A percentile compares a stretch with the other conserved stretches of the same genome.
These are phyloP conservation scores for Astur gentilis DNA, from an alignment of 2,113 vertebrate genomes.

Conservation along the genomic window DNA sequence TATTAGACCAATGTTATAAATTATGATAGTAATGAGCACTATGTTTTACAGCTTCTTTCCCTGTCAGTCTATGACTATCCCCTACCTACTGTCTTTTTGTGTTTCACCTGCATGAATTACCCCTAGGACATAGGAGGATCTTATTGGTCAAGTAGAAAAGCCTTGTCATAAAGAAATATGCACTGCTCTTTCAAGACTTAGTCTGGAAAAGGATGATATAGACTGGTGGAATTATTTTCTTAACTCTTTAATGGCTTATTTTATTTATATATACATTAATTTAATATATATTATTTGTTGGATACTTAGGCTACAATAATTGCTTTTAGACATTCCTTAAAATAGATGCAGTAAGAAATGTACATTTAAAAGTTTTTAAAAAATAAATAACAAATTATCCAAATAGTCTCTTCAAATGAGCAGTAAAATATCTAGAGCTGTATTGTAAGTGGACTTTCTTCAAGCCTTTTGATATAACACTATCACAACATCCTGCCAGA, in stretches of 20 bases:
- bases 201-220: background rate
- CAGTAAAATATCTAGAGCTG: background rate
- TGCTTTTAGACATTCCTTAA: background rate
- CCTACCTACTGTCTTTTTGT: background rate
- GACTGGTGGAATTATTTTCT: background rate
- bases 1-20: background rate
- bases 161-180: background rate
- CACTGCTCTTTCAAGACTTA: background rate
- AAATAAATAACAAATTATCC: background rate
- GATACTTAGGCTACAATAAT: background rate
- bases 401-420: background rate
- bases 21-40: background rate
- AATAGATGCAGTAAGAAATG: background rate
- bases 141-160: background rate
- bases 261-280: background rate
- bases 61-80: background rate
- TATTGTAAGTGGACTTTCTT: background rate
- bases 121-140: background rate
- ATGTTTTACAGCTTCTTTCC: background rate
- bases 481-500: background rate
- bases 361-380: background rate
- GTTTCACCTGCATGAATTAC: background rate
- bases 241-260: background rate
- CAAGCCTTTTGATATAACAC: background rate
- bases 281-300: background rate